A percentile compares a stretch with the other conserved stretches of the same genome.
Evolutionary conservation across 2,888 invertebrate genomes (phyloP).

Genomic region (Euphydryas editha): DNA sequence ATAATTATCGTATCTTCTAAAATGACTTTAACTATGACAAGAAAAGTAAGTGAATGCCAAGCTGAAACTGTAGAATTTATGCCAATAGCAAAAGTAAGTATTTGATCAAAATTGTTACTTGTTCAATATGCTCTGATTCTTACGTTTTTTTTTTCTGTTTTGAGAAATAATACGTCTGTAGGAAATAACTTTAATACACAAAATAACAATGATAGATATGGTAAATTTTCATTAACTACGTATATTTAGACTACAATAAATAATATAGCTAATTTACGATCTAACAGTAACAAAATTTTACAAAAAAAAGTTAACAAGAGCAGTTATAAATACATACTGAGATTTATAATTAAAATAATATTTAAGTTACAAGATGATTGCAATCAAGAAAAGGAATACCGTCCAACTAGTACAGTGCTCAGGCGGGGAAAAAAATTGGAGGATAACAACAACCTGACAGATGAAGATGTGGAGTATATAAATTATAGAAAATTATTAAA

Average conservation of each 20-base stretch:
- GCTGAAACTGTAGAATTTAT: constrained; percentile 77
- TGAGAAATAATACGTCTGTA: no score
- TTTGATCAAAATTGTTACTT: constrained; percentile 7
- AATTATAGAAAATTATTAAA: constrained; percentile 75
- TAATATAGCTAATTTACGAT: no score
- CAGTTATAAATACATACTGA: no score
- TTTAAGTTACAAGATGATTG: constrained; percentile 64
- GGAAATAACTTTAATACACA: no score
- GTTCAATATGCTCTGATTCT: not conserved
- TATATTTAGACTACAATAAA: no score
- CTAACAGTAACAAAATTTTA: no score
- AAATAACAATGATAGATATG: no score
- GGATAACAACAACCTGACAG: constrained; percentile 77
- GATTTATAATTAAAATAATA: constrained; percentile 7
- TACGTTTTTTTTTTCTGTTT: not conserved
- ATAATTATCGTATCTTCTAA: constrained; percentile 16
- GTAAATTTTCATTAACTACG: no score
- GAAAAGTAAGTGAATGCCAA: constrained; percentile 75
- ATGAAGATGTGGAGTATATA: constrained; percentile 77
- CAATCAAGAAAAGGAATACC: constrained; percentile 57
- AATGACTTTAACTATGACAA: constrained; percentile 79
- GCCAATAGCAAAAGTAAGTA: constrained; percentile 77
- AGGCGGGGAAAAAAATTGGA: constrained; percentile 71
- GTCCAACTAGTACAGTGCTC: constrained; percentile 58
- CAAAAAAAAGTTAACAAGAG: no score